Evolutionary conservation across 30 jellyfish, hydroid and myxozoan genomes (phyloP).

Genomic region (Aurelia coerulea): DNA sequence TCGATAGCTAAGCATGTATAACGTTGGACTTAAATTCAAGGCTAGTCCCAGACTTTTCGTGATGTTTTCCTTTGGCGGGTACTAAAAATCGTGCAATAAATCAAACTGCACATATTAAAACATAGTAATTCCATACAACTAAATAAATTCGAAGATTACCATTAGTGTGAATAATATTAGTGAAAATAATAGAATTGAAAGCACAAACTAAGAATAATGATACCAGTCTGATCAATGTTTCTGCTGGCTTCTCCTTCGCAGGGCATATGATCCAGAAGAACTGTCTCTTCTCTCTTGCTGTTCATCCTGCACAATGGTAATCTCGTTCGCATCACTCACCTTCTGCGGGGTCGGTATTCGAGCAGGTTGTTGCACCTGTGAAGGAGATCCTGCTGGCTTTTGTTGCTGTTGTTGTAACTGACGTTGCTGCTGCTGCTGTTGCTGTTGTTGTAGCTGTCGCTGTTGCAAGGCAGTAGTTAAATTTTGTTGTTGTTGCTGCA

Average conservation of each 20-base stretch:
- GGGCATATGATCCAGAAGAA: constrained; percentile 45
- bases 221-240: constrained; percentile 15
- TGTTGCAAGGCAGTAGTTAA: constrained; percentile 38
- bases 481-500: constrained; percentile 57
- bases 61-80: too few relatives aligned
- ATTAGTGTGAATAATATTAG: too few relatives aligned
- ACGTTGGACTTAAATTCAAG: too few relatives aligned
- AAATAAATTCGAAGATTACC: too few relatives aligned
- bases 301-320: constrained; percentile 34
- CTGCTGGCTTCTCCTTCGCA: constrained; percentile 60
- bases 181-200: too few relatives aligned
- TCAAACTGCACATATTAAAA: too few relatives aligned
- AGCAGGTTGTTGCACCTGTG: constrained; percentile 36
- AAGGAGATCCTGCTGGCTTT: constrained; percentile 11
- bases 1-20: too few relatives aligned
- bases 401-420: constrained; percentile 56
- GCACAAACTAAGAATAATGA: too few relatives aligned
- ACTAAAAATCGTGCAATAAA: too few relatives aligned
- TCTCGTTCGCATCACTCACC: constrained; percentile 27
- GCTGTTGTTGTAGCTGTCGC: constrained; percentile 50
- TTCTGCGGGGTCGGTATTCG: constrained; percentile 69
- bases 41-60: too few relatives aligned
- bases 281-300: constrained; percentile 41
- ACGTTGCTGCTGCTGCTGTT: constrained; percentile 26
- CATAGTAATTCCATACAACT: too few relatives aligned